phyloP scores from a whole-genome alignment of 2,888 invertebrate species.

The Cosmorhoe ocellata region DNA sequence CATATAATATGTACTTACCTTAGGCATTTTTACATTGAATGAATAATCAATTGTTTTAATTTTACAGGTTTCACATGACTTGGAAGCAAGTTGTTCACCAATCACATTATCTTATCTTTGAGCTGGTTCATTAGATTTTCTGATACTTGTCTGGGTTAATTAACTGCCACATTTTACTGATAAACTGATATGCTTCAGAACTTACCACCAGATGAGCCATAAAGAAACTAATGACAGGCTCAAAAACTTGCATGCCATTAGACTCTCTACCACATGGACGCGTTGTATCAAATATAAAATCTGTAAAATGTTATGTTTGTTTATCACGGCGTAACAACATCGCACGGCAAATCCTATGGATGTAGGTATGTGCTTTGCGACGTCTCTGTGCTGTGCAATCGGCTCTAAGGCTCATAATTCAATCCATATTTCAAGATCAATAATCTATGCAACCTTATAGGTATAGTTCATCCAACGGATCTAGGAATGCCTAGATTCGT shows the following conservation, averaged over 20 bases:
- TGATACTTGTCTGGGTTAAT: not conserved
- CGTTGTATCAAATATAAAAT: slow-evolving; percentile 2
- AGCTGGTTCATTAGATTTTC: slow-evolving; percentile 9
- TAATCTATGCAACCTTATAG: too few relatives aligned
- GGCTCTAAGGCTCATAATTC: too few relatives aligned
- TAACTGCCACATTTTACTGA: not conserved
- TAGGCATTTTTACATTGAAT: not conserved
- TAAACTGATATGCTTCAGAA: too few relatives aligned
- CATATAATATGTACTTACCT: too few relatives aligned
- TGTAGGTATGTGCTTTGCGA: too few relatives aligned
- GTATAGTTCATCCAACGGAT: too few relatives aligned
- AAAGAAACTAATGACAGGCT: slow-evolving; percentile 4
- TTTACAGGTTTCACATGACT: slow-evolving; percentile 25
- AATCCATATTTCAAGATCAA: too few relatives aligned
- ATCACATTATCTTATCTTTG: slow-evolving; percentile 37
- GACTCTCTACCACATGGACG: slow-evolving; percentile 27
- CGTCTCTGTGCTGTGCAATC: too few relatives aligned
- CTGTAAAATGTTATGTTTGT: not conserved
- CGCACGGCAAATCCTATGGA: not conserved
- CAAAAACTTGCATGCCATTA: slow-evolving; percentile 10
- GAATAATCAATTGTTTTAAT: slow-evolving; percentile 20
- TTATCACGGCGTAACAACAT: not conserved
- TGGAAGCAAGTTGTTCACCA: slow-evolving; percentile 15
- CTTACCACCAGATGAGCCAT: not conserved
- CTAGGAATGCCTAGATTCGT: too few relatives aligned